Conservation (phyloP, 1,140 invertebrate species). For the Mactra quadrangularis region DNA sequence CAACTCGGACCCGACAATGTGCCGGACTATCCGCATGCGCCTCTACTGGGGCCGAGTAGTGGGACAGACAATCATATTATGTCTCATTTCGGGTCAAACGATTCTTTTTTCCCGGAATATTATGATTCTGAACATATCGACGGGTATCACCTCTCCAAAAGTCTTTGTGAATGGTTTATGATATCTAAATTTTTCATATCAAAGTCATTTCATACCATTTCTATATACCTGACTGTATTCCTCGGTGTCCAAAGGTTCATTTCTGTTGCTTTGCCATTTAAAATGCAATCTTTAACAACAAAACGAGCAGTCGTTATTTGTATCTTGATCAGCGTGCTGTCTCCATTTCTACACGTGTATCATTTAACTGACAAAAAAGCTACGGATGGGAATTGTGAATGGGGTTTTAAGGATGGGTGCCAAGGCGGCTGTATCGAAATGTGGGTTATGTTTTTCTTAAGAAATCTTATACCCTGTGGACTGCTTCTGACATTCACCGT, state of each 20-base stretch:
- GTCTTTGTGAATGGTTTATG: slow-evolving; percentile 38
- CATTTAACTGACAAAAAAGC: slow-evolving; percentile 20
- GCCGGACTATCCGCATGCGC: not conserved
- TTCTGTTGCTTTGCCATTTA: slow-evolving; percentile 16
- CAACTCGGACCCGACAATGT: not conserved
- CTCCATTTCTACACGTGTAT: slow-evolving; percentile 33
- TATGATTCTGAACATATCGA: not conserved
- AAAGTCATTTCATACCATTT: slow-evolving; percentile 44
- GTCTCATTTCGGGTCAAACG: not conserved
- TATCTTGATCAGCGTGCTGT: not conserved
- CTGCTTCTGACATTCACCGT: slow-evolving; percentile 12
- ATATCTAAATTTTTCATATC: slow-evolving; percentile 36
- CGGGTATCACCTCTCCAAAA: not conserved
- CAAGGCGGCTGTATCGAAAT: slow-evolving; percentile 12
- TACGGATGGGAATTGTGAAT: slow-evolving; percentile 25
- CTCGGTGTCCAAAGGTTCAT: slow-evolving; percentile 41
- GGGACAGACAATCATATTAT: too few relatives aligned
- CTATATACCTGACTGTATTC: slow-evolving; percentile 49
- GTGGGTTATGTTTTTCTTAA: slow-evolving; percentile 33
- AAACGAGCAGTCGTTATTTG: not conserved
- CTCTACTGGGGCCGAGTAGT: not conserved
- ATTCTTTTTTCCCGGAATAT: too few relatives aligned
- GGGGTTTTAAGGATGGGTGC: slow-evolving; percentile 4
- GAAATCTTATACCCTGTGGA: slow-evolving; percentile 30
- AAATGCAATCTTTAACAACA: not conserved